Evolutionary conservation across 2,113 vertebrate species (phyloP).

Genomic region (Trinectes maculatus): DNA sequence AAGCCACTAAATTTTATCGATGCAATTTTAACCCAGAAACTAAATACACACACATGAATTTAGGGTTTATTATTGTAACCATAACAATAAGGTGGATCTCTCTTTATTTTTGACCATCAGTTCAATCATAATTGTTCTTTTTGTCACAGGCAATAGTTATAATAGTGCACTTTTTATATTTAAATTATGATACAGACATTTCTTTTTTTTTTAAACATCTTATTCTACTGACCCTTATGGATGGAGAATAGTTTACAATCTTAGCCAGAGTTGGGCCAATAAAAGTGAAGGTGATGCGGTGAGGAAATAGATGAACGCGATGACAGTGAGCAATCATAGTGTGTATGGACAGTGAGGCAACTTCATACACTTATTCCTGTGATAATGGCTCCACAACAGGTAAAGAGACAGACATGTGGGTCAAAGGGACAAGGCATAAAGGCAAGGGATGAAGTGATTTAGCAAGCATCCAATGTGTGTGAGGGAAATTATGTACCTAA

Average conservation of each 20-base stretch:
- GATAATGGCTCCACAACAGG: constrained; percentile 58
- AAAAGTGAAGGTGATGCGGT: constrained; percentile 67
- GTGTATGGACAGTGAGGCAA: constrained; percentile 60
- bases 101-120: constrained; percentile 82
- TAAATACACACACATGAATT: constrained; percentile 70
- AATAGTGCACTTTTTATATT: constrained; percentile 85
- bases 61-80: constrained; percentile 80
- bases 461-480: constrained; percentile 46
- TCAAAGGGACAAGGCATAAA: constrained; percentile 44
- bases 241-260: constrained; percentile 84
- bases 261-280: constrained; percentile 80
- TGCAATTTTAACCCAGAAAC: constrained; percentile 46
- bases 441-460: constrained; percentile 46
- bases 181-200: constrained; percentile 85
- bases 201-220: constrained; percentile 79
- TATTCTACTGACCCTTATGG: constrained; percentile 81
- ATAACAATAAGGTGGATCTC: constrained; percentile 82
- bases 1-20: not conserved
- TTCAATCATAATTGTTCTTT: constrained; percentile 81
- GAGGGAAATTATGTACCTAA: constrained; percentile 38
- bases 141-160: constrained; percentile 85
- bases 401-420: constrained; percentile 51
- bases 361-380: constrained; percentile 62
- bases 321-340: constrained; percentile 64
- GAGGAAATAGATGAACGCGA: constrained; percentile 59